phyloP scores from a whole-genome alignment of 2,113 vertebrate genomes.

The Agapornis roseicollis region DNA sequence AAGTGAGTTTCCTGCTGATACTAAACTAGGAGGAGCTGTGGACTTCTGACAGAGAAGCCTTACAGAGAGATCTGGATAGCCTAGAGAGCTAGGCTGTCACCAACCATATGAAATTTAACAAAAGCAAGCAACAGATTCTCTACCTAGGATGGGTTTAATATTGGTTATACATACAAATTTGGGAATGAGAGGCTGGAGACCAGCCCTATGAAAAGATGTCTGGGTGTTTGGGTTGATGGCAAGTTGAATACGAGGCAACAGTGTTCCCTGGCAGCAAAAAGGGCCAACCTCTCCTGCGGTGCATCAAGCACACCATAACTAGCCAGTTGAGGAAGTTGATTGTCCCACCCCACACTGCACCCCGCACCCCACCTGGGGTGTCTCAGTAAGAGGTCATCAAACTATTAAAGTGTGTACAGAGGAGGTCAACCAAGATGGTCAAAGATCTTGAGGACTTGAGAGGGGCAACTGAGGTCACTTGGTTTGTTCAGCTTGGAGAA shows the following conservation, averaged over 20 bases:
- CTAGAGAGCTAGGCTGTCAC: fast-evolving
- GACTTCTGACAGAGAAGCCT: not conserved
- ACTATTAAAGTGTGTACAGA: not conserved
- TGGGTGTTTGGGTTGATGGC: not conserved
- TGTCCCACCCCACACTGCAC: not conserved
- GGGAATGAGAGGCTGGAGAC: not conserved
- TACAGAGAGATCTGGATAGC: not conserved
- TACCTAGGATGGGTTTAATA: not conserved
- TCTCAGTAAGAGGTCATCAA: not conserved
- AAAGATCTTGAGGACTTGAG: fast-evolving
- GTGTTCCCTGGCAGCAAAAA: not conserved
- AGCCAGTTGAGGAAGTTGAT: fast-evolving
- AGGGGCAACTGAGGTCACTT: not conserved
- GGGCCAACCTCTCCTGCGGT: not conserved
- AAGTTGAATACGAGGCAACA: not conserved
- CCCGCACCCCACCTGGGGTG: fast-evolving
- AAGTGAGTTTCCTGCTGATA: not conserved
- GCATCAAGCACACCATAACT: not conserved
- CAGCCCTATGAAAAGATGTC: not conserved
- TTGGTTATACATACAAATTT: fast-evolving
- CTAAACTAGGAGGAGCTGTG: not conserved
- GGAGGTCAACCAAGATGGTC: not conserved
- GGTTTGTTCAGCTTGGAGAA: not conserved
- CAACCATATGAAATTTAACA: not conserved
- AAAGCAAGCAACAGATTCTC: not conserved